Evolutionary conservation across 2,113 vertebrate genomes (phyloP).

Genomic region (Solea senegalensis): DNA sequence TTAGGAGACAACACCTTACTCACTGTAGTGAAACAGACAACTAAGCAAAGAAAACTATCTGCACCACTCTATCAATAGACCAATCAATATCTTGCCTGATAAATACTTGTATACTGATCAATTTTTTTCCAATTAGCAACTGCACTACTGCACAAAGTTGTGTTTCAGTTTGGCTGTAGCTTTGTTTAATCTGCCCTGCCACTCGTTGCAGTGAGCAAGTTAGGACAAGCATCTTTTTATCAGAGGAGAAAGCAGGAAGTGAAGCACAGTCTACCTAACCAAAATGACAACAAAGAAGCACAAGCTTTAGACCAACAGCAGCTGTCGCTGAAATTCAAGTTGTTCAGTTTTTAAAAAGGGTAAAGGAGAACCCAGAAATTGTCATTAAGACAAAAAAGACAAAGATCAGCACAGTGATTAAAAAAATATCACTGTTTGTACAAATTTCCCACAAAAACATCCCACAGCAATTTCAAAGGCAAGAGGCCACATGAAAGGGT

Average conservation of each 20-base stretch:
- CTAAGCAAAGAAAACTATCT: background rate
- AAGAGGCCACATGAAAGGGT: constrained; percentile 19
- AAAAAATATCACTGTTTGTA: constrained; percentile 6
- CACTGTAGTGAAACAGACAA: background rate
- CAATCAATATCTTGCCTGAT: no score
- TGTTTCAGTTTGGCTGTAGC: constrained; percentile 5
- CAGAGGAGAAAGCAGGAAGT: constrained; percentile 42
- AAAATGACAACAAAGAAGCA: constrained; percentile 15
- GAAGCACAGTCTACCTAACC: constrained; percentile 34
- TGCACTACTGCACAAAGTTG: no score
- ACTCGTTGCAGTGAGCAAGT: constrained; percentile 16
- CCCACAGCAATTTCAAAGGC: constrained; percentile 25
- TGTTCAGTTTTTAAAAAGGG: background rate
- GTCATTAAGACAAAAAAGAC: background rate
- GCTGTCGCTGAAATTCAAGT: background rate
- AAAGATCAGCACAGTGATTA: background rate
- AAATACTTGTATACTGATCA: no score
- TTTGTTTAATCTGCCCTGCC: constrained; percentile 15
- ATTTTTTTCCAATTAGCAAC: no score
- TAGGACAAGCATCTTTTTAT: constrained; percentile 27
- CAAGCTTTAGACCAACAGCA: background rate
- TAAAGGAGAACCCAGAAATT: background rate
- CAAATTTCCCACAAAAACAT: background rate
- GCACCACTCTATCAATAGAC: background rate
- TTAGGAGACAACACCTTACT: background rate